These are phyloP conservation scores for Monopis laevigella DNA, from an alignment of 2,888 invertebrate genomes.

Conservation along the genomic window DNA sequence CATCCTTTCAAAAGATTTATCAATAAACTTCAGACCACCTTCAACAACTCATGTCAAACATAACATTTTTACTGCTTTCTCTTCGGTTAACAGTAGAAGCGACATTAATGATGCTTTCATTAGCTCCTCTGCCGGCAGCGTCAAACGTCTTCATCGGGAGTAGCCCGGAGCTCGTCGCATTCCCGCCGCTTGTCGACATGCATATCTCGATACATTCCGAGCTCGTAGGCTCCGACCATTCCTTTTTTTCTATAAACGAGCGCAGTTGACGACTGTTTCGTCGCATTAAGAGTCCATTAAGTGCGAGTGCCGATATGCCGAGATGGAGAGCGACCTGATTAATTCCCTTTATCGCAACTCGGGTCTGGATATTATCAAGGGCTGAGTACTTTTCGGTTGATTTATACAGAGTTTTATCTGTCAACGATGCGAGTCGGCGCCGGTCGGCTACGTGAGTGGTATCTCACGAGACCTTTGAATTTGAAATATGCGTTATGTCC, in stretches of 20 bases:
- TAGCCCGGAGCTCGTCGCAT: no score
- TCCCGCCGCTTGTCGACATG: neutral
- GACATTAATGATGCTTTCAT: neutral
- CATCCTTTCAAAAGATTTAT: no score
- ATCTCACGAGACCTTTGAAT: constrained; percentile 17
- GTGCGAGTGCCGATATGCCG: constrained; percentile 18
- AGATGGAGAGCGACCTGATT: constrained; percentile 29
- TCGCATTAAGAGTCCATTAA: constrained; percentile 47
- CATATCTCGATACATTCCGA: constrained; percentile 1
- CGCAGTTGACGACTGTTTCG: constrained; percentile 17
- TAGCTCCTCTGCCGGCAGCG: neutral
- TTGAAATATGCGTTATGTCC: constrained; percentile 6
- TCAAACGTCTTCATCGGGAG: neutral
- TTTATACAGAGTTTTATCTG: constrained; percentile 31
- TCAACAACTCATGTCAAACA: no score
- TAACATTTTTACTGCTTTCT: no score
- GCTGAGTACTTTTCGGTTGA: constrained; percentile 28
- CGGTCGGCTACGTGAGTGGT: constrained; percentile 18
- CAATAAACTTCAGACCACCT: no score
- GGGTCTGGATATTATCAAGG: constrained; percentile 28
- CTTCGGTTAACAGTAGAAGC: no score
- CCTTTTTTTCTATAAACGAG: constrained; percentile 3
- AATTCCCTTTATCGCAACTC: constrained; percentile 33
- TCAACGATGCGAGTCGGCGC: constrained; percentile 30
- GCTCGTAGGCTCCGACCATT: neutral